phyloP scores from a whole-genome alignment of 2,888 invertebrate genomes.

The Galerucella pusilla region DNA sequence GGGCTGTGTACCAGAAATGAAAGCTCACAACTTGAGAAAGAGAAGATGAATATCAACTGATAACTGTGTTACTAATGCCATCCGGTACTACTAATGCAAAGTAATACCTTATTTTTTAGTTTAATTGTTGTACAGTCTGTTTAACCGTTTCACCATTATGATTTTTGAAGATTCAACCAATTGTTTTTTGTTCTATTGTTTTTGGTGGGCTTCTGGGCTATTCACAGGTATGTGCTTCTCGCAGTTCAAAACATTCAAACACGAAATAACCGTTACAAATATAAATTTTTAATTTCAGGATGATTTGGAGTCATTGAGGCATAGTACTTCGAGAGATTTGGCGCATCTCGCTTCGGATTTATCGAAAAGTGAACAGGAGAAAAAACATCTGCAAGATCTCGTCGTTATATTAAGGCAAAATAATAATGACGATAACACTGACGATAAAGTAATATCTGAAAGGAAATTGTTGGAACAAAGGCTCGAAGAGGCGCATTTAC shows the following conservation, averaged over 20 bases:
- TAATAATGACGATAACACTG: constrained; percentile 65
- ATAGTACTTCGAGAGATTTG: constrained; percentile 79
- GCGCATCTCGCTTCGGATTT: constrained; percentile 75
- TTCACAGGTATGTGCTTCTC: constrained; percentile 64
- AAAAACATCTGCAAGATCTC: constrained; percentile 76
- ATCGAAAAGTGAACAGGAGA: constrained; percentile 80
- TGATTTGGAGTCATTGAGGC: constrained; percentile 80
- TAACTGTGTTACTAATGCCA: not conserved
- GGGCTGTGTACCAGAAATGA: too few relatives aligned
- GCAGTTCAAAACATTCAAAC: constrained; percentile 30
- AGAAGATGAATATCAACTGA: not conserved
- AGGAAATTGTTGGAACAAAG: constrained; percentile 78
- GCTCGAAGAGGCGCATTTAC: constrained; percentile 86
- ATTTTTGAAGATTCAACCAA: constrained; percentile 29
- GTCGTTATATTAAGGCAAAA: constrained; percentile 69
- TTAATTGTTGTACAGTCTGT: constrained; percentile 20
- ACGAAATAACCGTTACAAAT: constrained; percentile 2
- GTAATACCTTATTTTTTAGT: not conserved
- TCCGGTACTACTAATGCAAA: not conserved
- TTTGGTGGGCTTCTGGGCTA: constrained; percentile 59
- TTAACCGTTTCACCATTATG: constrained; percentile 15
- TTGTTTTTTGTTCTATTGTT: constrained; percentile 45
- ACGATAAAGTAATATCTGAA: constrained; percentile 70
- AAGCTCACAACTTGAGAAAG: not conserved
- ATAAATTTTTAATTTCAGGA: constrained; percentile 69